Evolutionary conservation across 2,113 vertebrate species (phyloP), one percentile per base, ranked within the genome.

Genomic region (Gallinago media): DNA sequence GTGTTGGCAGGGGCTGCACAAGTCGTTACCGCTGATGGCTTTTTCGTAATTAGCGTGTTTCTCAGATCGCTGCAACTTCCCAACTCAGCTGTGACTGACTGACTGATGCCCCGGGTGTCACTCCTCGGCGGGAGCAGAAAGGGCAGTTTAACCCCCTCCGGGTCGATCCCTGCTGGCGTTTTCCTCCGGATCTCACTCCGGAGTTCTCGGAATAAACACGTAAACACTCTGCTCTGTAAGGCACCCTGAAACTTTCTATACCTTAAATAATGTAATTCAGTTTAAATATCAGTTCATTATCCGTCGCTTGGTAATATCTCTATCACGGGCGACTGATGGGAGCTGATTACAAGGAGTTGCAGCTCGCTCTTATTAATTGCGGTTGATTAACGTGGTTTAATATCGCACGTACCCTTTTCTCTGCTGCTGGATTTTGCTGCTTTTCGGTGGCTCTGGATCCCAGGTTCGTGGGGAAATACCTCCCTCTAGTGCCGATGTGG

Each of bases 401-500:
- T 44, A 2, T 52, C 22, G 1, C 32, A 4, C 85, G 26, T 21
- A 3, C 42, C 67, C 59, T 50, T 49, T 11, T 11, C 81, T 40
- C 38, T 8, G 70, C 85, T 26, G 66, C 52, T 3, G 7, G 18
- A 22, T 15, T 80, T 7, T 2, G 73, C 56, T 12, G 27, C 0
- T 38, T 59, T 46, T 54, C 52, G 32, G 63, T 2, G 3, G 40
- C 58, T 47, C 75, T 3, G 27, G 9, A 44, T 4, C 25, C n/a
- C 2, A 1, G 55, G 76, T 89, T 73, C 1, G 2, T 4, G 92
- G 40, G 84, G 87, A 71, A 84, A 96, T n/a, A 32, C 46, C 66
- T 96, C 97, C 94, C 97, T 93, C 97, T 97, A 97, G 96, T 32
- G 97, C 95, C 52, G 15, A 20, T 0, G 3, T 1, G 73, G 2